Percentiles rank a stretch among this genome's conserved stretches.
These are phyloP conservation scores for Lutraria rhynchaena DNA, from an alignment of 1,140 invertebrate genomes.

Conservation along the genomic window DNA sequence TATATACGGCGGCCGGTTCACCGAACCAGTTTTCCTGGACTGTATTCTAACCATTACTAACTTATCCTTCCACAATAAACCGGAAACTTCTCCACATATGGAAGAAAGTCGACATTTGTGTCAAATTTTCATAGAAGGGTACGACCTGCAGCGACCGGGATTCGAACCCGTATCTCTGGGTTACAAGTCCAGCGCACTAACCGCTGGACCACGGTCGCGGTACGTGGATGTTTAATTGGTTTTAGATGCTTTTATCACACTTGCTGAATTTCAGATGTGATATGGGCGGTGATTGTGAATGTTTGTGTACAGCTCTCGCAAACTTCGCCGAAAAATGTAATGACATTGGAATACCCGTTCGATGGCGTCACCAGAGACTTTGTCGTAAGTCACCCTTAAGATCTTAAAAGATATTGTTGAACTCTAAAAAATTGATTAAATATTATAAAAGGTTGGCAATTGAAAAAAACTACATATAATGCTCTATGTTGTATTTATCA, in stretches of 20 bases:
- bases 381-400: slow-evolving; percentile 87
- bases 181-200: too few relatives aligned
- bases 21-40: too few relatives aligned
- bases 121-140: too few relatives aligned
- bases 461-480: background rate
- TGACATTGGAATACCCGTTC: slow-evolving; percentile 84
- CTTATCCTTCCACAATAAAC: too few relatives aligned
- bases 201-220: too few relatives aligned
- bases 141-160: too few relatives aligned
- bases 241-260: background rate
- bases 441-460: background rate
- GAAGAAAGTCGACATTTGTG: too few relatives aligned
- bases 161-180: too few relatives aligned
- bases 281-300: slow-evolving; percentile 93
- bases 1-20: too few relatives aligned
- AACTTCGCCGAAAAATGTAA: slow-evolving; percentile 93
- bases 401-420: background rate
- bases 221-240: background rate
- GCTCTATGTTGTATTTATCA: slow-evolving; percentile 76
- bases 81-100: too few relatives aligned
- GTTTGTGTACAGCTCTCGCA: slow-evolving; percentile 92
- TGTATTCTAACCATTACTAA: too few relatives aligned
- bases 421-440: background rate
- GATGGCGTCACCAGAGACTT: slow-evolving; percentile 90
- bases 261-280: slow-evolving; percentile 94